Base-by-base conservation (phyloP, 2,797 vertebrate species). In the Cossypha polioptera region DNA sequence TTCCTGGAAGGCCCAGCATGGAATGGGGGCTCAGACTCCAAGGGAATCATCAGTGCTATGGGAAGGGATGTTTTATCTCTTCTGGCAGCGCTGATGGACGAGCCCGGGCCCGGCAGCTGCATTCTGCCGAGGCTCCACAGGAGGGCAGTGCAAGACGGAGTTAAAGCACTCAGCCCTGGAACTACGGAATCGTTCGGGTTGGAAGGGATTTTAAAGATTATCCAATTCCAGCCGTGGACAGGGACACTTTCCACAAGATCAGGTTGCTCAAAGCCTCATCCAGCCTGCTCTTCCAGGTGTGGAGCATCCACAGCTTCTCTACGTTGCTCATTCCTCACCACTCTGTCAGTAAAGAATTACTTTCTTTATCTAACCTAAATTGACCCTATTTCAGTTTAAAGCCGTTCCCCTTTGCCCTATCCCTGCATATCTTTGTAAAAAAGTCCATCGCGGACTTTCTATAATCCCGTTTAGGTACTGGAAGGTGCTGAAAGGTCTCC, bases 121-220 rank as follows among this genome's bases (percentile, higher is more conserved):
- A 72, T 81, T 95, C 92, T 92, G 74, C 63, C 7, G 8, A 15
- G 2, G 5, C 0, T 8, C 94, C 95, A 95, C 80, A 16, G 36
- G 94, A 82, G 93, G 75, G 86, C 93, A 85, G 67, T 57, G 19
- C 20, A 92, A 72, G 93, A 90, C 47, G 78, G 38, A 3, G 53
- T 71, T 94, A 89, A 5, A 31, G 36, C 28, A 1, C 22, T 2
- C 25, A 6, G 38, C 4, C 21, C 45, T 4, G 79, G 45, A 24
- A 24, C 20, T 17, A 0, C 0, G 31, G 79, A 47, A 6, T 4
- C 0, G 12, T 24, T 71, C 2, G 51, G 25, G 12, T 5, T 20
- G 33, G 21, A 24, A 42, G 31, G 18, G 20, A 16, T 18, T 16
- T 14, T 2, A n/a, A 33, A 17, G 9, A 5, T 28, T 21, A 12